These are phyloP conservation scores for Poecilia wingei DNA, from an alignment of 2,797 vertebrate species.

Conservation along the genomic window DNA sequence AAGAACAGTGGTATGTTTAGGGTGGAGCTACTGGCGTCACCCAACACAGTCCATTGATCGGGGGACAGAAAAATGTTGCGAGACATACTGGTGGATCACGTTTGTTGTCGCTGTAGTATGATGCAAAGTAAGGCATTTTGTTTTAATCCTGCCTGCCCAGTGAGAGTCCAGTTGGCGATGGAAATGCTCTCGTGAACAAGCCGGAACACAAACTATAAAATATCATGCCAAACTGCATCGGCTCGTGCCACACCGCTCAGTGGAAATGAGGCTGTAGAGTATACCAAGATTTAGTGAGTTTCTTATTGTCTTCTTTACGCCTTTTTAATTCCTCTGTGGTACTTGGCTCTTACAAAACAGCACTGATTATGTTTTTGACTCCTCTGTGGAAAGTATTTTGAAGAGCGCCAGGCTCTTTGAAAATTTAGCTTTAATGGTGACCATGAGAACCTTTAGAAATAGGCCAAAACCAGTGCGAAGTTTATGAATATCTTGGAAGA, in stretches of 20 bases:
- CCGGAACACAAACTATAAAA: background rate
- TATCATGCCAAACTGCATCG: background rate
- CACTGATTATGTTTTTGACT: background rate
- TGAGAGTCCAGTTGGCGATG: background rate
- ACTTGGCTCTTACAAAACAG: background rate
- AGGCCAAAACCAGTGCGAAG: background rate
- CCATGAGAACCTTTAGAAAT: background rate
- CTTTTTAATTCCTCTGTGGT: background rate
- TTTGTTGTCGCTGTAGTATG: too few species aligned
- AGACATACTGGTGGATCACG: background rate
- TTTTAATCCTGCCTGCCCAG: background rate
- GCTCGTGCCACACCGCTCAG: background rate
- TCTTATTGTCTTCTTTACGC: background rate
- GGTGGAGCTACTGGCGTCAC: background rate
- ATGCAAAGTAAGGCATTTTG: background rate
- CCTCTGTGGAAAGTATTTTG: background rate
- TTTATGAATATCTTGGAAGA: background rate
- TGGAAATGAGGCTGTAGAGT: background rate
- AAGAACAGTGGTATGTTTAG: background rate
- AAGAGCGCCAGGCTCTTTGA: background rate
- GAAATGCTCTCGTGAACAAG: background rate
- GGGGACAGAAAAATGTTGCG: background rate
- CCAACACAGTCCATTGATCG: background rate
- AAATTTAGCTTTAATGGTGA: background rate
- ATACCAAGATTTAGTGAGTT: background rate